These are phyloP conservation scores for Philypnodon macrostomus DNA, from an alignment of 2,797 vertebrate species.

Conservation along the genomic window DNA sequence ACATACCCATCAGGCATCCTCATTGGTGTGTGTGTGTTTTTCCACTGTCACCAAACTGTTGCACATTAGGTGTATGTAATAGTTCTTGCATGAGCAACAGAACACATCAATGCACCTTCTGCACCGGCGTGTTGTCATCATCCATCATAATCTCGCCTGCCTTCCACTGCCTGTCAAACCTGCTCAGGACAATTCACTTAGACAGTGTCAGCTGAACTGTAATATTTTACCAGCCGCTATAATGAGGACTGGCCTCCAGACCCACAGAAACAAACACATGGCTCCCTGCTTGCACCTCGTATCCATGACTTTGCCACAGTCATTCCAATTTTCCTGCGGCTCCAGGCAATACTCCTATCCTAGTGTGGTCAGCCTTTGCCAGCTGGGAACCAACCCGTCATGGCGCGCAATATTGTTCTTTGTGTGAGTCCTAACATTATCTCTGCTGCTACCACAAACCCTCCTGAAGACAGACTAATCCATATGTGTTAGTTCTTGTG, in stretches of 20 bases:
- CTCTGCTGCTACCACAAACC: slow-evolving; percentile 28
- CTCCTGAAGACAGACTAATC: slow-evolving; percentile 37
- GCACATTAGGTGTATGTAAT: slow-evolving; percentile 58
- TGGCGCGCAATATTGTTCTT: slow-evolving; percentile 50
- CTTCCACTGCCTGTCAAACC: slow-evolving; percentile 71
- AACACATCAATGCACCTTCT: slow-evolving; percentile 62
- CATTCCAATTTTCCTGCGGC: slow-evolving; percentile 64
- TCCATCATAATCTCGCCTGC: slow-evolving; percentile 72
- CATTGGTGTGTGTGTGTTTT: slow-evolving; percentile 24
- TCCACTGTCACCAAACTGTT: slow-evolving; percentile 33
- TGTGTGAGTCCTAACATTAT: slow-evolving; percentile 49
- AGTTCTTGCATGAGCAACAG: slow-evolving; percentile 65
- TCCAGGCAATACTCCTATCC: slow-evolving; percentile 54
- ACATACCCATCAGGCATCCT: slow-evolving; percentile 61
- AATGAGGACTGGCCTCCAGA: slow-evolving; percentile 71
- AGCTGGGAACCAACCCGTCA: slow-evolving; percentile 65
- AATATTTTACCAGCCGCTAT: slow-evolving; percentile 69
- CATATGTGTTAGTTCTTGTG: slow-evolving; percentile 24
- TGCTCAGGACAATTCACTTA: slow-evolving; percentile 73
- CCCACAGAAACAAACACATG: slow-evolving; percentile 65
- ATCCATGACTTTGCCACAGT: slow-evolving; percentile 68
- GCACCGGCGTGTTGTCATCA: slow-evolving; percentile 69
- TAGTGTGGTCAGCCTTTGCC: slow-evolving; percentile 54
- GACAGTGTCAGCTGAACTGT: slow-evolving; percentile 71
- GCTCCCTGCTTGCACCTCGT: slow-evolving; percentile 54